phyloP scores from a whole-genome alignment of 2,797 vertebrate species.

The Chiloscyllium punctatum region DNA sequence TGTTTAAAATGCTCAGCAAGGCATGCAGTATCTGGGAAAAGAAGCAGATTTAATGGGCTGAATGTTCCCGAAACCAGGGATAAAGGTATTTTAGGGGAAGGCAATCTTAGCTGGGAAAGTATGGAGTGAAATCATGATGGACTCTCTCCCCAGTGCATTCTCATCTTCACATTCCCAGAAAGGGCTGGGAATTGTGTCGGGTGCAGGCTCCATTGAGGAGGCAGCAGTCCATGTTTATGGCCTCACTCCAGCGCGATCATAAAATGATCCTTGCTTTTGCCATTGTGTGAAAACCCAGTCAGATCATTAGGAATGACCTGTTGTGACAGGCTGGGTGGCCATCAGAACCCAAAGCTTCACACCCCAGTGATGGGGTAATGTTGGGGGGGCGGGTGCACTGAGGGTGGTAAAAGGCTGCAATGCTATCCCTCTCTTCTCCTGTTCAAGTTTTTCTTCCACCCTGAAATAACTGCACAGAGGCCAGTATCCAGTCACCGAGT shows the following conservation, averaged over 20 bases:
- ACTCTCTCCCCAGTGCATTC: neutral
- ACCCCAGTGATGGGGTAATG: neutral
- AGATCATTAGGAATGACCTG: neutral
- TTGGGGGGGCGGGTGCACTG: too few relatives aligned
- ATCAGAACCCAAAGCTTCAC: neutral
- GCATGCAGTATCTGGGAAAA: too few relatives aligned
- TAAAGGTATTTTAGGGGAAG: too few relatives aligned
- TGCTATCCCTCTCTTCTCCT: neutral
- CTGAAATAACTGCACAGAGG: too few relatives aligned
- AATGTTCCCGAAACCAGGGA: too few relatives aligned
- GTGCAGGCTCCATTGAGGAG: neutral
- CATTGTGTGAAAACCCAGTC: neutral
- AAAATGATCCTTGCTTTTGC: neutral
- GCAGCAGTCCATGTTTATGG: too few relatives aligned
- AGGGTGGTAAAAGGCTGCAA: neutral
- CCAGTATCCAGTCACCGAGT: too few relatives aligned
- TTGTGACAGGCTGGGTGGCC: neutral
- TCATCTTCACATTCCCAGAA: neutral
- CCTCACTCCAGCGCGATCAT: neutral
- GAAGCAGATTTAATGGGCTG: too few relatives aligned
- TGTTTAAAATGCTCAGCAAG: too few relatives aligned
- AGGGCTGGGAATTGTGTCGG: neutral
- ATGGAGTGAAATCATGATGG: neutral
- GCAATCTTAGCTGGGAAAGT: neutral
- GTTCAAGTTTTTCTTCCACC: neutral